phyloP scores from a whole-genome alignment of 2,113 vertebrate genomes.

The Aspiorhynchus laticeps region DNA sequence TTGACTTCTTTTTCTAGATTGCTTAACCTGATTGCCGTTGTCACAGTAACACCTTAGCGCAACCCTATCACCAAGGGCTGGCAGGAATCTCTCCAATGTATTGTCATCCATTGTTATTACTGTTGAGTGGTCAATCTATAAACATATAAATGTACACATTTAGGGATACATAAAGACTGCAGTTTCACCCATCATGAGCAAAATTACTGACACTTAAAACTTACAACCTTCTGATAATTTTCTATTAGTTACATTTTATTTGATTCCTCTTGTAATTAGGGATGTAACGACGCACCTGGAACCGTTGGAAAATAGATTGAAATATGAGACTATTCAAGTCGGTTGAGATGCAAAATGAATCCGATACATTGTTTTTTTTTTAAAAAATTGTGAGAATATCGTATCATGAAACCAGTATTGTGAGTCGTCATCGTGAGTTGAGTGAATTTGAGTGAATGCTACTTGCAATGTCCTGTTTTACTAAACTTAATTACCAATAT shows the following conservation, averaged over 20 bases:
- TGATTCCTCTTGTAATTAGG: background rate
- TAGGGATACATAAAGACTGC: background rate
- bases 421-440: too few species aligned
- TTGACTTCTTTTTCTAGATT: background rate
- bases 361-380: too few species aligned
- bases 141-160: background rate
- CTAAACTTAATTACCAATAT: too few species aligned
- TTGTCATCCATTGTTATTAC: slow-evolving; percentile 8
- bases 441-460: too few species aligned
- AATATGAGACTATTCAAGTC: too few species aligned
- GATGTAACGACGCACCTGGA: too few species aligned
- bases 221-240: background rate
- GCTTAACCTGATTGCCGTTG: background rate
- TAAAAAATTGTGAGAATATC: too few species aligned
- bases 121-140: background rate
- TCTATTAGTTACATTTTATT: background rate
- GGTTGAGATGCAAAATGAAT: too few species aligned
- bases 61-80: background rate
- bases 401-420: too few species aligned
- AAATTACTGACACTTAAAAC: background rate
- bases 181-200: background rate
- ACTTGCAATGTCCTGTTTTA: too few species aligned
- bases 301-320: too few species aligned
- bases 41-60: background rate
- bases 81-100: slow-evolving; percentile 2